Conservation (phyloP, 2,888 invertebrate species). For the Platypus cylindrus region DNA sequence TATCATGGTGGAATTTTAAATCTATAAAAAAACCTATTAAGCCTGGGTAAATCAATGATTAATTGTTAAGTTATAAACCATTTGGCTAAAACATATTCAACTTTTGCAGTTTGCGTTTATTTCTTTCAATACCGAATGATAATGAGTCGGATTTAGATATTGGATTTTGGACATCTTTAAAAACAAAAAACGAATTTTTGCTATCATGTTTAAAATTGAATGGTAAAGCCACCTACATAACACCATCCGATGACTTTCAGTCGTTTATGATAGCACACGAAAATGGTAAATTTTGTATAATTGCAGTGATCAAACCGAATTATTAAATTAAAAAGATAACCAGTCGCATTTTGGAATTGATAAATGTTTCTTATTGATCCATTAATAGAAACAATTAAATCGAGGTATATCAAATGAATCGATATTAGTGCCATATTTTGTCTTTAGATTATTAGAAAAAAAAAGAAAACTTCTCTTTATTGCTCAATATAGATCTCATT, state of each 20-base stretch:
- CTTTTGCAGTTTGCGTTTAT: no score
- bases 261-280: constrained; percentile 49
- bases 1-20: constrained; percentile 47
- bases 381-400: no score
- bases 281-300: constrained; percentile 45
- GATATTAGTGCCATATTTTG: no score
- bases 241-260: constrained; percentile 36
- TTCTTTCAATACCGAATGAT: no score
- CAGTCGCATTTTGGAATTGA: no score
- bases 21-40: constrained; percentile 11
- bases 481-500: no score
- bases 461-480: no score
- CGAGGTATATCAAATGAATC: no score
- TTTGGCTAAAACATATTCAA: neutral
- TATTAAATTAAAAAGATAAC: no score
- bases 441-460: no score
- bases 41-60: neutral
- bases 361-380: no score
- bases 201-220: constrained; percentile 31
- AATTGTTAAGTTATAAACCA: neutral
- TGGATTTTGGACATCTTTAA: constrained; percentile 14
- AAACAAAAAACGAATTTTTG: constrained; percentile 17
- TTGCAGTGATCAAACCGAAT: no score
- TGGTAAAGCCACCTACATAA: constrained; percentile 30
- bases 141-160: constrained; percentile 13